Base-by-base conservation (phyloP, 2,113 vertebrate genomes). In the Piaya cayana region DNA sequence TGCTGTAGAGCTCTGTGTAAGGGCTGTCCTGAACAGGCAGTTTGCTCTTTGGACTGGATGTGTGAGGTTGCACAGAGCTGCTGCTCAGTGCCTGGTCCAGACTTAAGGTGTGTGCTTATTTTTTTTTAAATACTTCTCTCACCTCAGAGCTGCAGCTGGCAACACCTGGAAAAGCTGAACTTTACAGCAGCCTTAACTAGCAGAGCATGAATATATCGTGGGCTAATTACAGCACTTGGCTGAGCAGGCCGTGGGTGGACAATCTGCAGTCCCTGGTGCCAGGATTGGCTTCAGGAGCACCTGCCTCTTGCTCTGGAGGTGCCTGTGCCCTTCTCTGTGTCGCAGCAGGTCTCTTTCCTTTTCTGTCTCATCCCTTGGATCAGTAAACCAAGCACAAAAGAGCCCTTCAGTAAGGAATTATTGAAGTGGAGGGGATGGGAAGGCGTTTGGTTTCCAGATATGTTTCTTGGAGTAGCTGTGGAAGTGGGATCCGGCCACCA, bases 1-100 rank as follows among this genome's bases (percentile, higher is more conserved):
- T 63, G 68, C 59, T 92, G 82, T 67, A 86, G 93, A 63, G 29
- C 82, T 77, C 25, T 47, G 47, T 94, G 67, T 47, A 4, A 34
- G 71, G 49, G 22, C 80, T 58, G 88, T 68, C 49, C 72, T 85
- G 45, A 75, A 20, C 64, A 90, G 90, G 69, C 90, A 68, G 45
- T 95, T 92, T 96, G 72, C 82, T 93, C 43, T 88, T 90, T 86
- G 43, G 88, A 60, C 71, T 86, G 82, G 60, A 20, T 75, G 36
- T 77, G 78, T 96, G 88, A 81, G 39, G 37, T 86, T 86, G 93
- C 91, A n/a, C 49, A 84, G 86, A 62, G 77, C 56, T 63, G 30
- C 76, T 96, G 92, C 92, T 88, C 88, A 79, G 56, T 82, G 52
- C 56, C 32, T 36, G 15, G 64, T 67, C 53, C 81, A 71, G 90